Evolutionary conservation across 2,888 invertebrate genomes (phyloP).

Genomic region (Therioaphis trifolii): DNA sequence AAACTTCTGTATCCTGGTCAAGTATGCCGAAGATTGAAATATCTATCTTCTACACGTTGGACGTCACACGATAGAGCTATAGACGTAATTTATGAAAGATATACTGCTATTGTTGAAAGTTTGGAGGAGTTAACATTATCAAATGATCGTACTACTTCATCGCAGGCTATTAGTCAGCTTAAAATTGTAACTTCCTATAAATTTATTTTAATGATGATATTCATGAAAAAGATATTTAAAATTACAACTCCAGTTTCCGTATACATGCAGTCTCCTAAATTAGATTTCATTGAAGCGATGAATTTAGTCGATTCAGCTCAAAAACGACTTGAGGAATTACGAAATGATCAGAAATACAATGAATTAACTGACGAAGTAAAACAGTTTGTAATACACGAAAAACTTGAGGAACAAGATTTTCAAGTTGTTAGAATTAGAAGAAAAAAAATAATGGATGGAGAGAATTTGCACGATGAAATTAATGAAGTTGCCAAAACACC

Average conservation of each 20-base stretch:
- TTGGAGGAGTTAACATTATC: conserved; percentile 7
- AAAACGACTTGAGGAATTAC: conserved; percentile 15
- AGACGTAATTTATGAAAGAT: conserved; percentile 9
- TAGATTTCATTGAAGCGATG: conserved; percentile 14
- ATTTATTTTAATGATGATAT: background rate
- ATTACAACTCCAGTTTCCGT: conserved; percentile 15
- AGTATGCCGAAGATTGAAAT: too few species aligned
- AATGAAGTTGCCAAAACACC: conserved; percentile 5
- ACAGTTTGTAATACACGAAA: conserved; percentile 10
- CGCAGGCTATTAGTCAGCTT: background rate
- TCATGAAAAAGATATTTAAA: conserved; percentile 16
- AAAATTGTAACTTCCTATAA: conserved; percentile 7
- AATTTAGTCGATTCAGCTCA: conserved; percentile 15
- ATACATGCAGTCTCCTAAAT: conserved; percentile 29
- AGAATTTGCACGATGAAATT: conserved; percentile 28
- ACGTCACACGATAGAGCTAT: background rate
- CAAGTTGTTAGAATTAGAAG: background rate
- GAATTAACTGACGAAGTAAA: conserved; percentile 7
- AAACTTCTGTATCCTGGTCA: too few species aligned
- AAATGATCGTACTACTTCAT: conserved; percentile 15
- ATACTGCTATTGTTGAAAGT: conserved; percentile 20
- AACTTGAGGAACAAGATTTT: conserved; percentile 1
- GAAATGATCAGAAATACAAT: background rate
- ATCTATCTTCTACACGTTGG: too few species aligned
- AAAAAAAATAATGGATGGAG: conserved; percentile 19